These are phyloP conservation scores for Drosophila nr. perissopoda DNA, from an alignment of 2,888 invertebrate genomes.

Conservation along the genomic window DNA sequence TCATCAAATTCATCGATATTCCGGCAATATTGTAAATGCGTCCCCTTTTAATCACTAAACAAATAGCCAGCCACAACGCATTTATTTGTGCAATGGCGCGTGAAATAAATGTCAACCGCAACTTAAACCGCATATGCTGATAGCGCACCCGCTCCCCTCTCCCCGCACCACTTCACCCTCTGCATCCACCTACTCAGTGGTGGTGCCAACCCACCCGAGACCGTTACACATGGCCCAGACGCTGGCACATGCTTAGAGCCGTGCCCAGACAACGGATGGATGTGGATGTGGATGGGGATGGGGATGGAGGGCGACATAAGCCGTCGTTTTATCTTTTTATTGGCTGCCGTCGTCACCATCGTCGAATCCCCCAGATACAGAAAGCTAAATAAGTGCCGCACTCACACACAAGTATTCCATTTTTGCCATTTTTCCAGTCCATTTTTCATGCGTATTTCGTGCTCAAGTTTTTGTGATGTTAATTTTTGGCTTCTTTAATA, in stretches of 20 bases:
- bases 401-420: conserved; percentile 43
- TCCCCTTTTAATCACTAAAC: conserved; percentile 41
- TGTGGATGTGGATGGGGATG: no score
- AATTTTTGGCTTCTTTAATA: conserved; percentile 36
- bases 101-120: conserved; percentile 81
- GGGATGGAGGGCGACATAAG: conserved; percentile 32
- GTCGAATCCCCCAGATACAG: conserved; percentile 42
- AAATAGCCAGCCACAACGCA: conserved; percentile 70
- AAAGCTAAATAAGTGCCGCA: conserved; percentile 49
- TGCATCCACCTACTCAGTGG: neutral
- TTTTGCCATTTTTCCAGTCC: conserved; percentile 47
- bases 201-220: conserved; percentile 49
- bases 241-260: conserved; percentile 34
- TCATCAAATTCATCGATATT: conserved; percentile 1
- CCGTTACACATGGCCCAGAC: conserved; percentile 49
- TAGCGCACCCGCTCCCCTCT: conserved; percentile 41
- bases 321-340: conserved; percentile 71
- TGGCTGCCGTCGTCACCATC: conserved; percentile 52
- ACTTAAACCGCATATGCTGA: conserved; percentile 80
- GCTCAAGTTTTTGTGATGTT: conserved; percentile 25
- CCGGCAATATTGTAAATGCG: conserved; percentile 1
- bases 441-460: conserved; percentile 51
- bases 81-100: conserved; percentile 80
- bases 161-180: neutral
- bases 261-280: conserved; percentile 5